Percentiles rank a stretch among this genome's conserved stretches.
Evolutionary conservation across 2,888 invertebrate species (phyloP).

Genomic region (Bembecia ichneumoniformis): DNA sequence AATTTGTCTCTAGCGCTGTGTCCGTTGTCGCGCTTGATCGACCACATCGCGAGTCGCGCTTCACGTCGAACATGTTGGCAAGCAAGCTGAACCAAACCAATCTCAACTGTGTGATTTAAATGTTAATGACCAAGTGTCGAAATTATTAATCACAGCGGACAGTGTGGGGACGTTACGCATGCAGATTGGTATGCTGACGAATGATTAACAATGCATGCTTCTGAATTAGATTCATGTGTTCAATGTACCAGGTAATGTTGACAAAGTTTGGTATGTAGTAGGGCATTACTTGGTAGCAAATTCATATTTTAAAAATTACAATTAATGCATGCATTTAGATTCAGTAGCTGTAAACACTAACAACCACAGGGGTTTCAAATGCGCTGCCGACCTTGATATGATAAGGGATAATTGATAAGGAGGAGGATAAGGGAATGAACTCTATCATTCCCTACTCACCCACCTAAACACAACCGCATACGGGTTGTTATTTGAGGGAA

Average conservation of each 20-base stretch:
- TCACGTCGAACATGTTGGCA: slow-evolving; percentile 3
- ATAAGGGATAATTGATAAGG: too few species aligned
- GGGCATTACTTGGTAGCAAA: too few species aligned
- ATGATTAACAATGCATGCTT: slow-evolving; percentile 58
- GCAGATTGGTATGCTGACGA: slow-evolving; percentile 69
- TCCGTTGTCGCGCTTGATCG: slow-evolving; percentile 21
- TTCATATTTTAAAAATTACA: too few species aligned
- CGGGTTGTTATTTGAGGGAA: too few species aligned
- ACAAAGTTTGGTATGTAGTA: too few species aligned
- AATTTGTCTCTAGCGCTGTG: slow-evolving; percentile 5
- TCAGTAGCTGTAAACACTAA: too few species aligned
- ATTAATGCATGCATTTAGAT: too few species aligned
- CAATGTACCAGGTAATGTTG: neutral
- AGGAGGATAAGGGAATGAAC: too few species aligned
- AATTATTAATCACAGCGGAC: slow-evolving; percentile 65
- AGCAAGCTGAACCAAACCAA: slow-evolving; percentile 21
- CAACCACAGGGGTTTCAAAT: too few species aligned
- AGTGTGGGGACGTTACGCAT: slow-evolving; percentile 46
- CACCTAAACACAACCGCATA: too few species aligned
- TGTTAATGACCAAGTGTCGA: slow-evolving; percentile 66
- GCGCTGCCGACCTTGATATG: too few species aligned
- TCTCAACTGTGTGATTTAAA: slow-evolving; percentile 53
- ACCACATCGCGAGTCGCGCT: slow-evolving; percentile 12
- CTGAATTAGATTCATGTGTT: slow-evolving; percentile 3
- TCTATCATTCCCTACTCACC: too few species aligned